phyloP scores from a whole-genome alignment of 2,888 invertebrate species.

The Helobdella robusta region DNA sequence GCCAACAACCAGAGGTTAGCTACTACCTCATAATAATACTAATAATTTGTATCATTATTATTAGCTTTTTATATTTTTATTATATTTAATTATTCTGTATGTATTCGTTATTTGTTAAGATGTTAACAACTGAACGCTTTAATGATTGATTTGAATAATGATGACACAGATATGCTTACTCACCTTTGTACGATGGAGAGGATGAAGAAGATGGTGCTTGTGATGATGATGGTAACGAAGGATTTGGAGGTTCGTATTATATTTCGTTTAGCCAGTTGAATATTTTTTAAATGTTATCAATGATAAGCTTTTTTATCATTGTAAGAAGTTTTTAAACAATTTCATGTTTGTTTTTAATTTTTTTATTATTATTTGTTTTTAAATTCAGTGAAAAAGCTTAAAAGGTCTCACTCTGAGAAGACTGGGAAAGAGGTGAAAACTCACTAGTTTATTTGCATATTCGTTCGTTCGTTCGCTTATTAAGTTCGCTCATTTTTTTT shows the following conservation, averaged over 20 bases:
- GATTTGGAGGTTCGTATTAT: constrained; percentile 57
- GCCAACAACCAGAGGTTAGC: constrained; percentile 75
- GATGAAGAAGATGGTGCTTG: constrained; percentile 54
- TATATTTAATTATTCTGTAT: too few relatives aligned
- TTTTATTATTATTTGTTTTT: constrained; percentile 1
- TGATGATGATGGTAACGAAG: constrained; percentile 67
- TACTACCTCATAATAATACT: not conserved
- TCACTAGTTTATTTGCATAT: not conserved
- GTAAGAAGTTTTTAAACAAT: not conserved
- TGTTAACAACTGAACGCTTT: too few relatives aligned
- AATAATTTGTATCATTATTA: not conserved
- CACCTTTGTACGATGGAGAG: constrained; percentile 70
- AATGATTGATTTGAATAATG: not conserved
- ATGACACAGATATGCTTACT: constrained; percentile 64
- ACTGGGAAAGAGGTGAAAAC: not conserved
- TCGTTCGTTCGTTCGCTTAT: not conserved
- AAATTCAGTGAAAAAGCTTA: constrained; percentile 4
- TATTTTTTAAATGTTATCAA: not conserved
- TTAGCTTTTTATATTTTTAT: not conserved
- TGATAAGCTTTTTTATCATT: not conserved
- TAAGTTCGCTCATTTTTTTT: not conserved
- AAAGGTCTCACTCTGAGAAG: constrained; percentile 7
- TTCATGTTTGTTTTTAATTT: not conserved
- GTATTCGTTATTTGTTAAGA: too few relatives aligned
- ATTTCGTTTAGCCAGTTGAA: not conserved